Evolutionary conservation across 2,888 invertebrate genomes (phyloP), one percentile per base, ranked within the genome.

Genomic region (Gasteruption jaculator): DNA sequence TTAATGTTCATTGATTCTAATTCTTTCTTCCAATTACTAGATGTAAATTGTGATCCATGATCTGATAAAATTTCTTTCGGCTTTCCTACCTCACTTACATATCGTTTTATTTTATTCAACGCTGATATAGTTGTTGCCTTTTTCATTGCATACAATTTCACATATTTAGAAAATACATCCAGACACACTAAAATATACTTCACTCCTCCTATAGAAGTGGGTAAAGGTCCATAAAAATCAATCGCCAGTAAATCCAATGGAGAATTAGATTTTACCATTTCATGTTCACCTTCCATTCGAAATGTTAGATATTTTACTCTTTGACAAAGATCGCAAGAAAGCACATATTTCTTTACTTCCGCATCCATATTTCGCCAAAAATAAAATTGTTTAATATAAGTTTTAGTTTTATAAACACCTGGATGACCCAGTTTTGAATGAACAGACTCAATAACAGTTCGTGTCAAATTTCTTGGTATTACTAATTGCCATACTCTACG

Each of bases 261-360:
- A 29, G 7, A 7, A 10, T 29, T 12, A 11, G 30, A 7, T 7
- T 10, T 10, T 7, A 29, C 11, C 30, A 11, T 7, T 7, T 11
- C 7, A 10, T 37, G 18, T 4, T 4, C 15, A 11, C 37, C 37
- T 14, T 37, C 26, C 24, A 24, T 37, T 4, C 15, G 4, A 4
- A 8, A 7, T 5, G 4, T 37, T 4, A 24, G 4, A 37, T 37
- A 11, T 14, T 37, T 37, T 10, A 26, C 15, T 4, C 37, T 12
- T 25, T 37, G 37, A 11, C 37, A 37, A 4, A 37, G 4, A 19
- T 37, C 26, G 16, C 37, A 37, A n/a, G 30, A 3, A 4, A n/a
- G 4, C 4, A 37, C 37, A 31, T 6, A 37, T 12, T 14, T 4
- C 15, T 37, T 37, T 6, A 26, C 15, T n/a, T 10, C 14, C 4